Conservation (phyloP, 64 coral and sea anemone species). For the Dendronephthya gigantea region DNA sequence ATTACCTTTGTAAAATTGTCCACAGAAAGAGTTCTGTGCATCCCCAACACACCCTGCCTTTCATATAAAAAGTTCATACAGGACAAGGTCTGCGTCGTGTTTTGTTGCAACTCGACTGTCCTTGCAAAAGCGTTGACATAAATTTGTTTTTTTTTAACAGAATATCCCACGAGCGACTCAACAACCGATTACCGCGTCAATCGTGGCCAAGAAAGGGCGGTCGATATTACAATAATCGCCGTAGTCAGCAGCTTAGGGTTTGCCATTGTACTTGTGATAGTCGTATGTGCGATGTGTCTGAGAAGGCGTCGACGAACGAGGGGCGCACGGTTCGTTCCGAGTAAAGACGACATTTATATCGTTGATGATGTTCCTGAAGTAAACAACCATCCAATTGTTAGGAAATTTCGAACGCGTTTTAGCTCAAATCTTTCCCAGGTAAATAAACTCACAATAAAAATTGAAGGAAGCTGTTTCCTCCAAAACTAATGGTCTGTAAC, state of each 20-base stretch:
- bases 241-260: background rate
- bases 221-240: background rate
- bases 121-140: too few relatives aligned
- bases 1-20: too few relatives aligned
- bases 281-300: background rate
- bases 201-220: background rate
- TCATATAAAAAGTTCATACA: too few relatives aligned
- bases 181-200: background rate
- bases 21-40: too few relatives aligned
- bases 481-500: too few relatives aligned
- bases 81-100: too few relatives aligned
- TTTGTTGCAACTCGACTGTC: too few relatives aligned
- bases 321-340: background rate
- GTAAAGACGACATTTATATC: background rate
- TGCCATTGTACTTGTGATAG: background rate
- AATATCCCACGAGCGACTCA: too few relatives aligned
- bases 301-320: background rate
- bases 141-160: too few relatives aligned
- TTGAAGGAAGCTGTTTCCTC: too few relatives aligned
- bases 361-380: background rate
- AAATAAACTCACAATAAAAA: too few relatives aligned
- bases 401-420: background rate
- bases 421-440: background rate
- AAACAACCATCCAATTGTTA: background rate
- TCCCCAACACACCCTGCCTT: too few relatives aligned